These are phyloP conservation scores for Rotaria socialis DNA, from an alignment of 2,888 invertebrate genomes.

Conservation along the genomic window DNA sequence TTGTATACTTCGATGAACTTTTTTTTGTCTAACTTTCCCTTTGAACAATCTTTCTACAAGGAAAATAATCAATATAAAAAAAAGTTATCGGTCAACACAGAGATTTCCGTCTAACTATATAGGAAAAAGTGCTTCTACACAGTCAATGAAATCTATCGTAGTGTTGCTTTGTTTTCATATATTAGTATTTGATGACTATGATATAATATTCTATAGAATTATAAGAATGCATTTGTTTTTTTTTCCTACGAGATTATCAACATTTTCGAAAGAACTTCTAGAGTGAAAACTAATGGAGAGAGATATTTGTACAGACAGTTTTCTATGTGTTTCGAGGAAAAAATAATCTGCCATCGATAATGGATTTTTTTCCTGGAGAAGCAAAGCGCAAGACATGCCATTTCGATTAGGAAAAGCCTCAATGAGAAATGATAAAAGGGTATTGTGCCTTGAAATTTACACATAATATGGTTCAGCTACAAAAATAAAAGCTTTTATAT, in stretches of 20 bases:
- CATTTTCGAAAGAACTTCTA: not conserved
- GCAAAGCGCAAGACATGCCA: not conserved
- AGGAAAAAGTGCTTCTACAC: not conserved
- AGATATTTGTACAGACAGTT: not conserved
- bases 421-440: not conserved
- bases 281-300: no score
- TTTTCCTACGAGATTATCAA: not conserved
- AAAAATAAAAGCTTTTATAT: not conserved
- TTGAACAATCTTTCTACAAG: conserved; percentile 46
- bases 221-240: not conserved
- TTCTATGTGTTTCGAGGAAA: not conserved
- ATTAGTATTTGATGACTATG: not conserved
- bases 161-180: not conserved
- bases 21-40: conserved; percentile 44
- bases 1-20: conserved; percentile 45
- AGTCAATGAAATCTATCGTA: not conserved
- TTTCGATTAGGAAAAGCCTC: not conserved
- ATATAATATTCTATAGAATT: no score
- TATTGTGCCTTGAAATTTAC: not conserved
- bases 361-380: not conserved
- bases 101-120: not conserved
- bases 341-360: not conserved
- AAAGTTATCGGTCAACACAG: not conserved
- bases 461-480: not conserved
- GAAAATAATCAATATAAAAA: not conserved